Base-by-base conservation (phyloP, 2,113 vertebrate genomes). In the Calypte anna region DNA sequence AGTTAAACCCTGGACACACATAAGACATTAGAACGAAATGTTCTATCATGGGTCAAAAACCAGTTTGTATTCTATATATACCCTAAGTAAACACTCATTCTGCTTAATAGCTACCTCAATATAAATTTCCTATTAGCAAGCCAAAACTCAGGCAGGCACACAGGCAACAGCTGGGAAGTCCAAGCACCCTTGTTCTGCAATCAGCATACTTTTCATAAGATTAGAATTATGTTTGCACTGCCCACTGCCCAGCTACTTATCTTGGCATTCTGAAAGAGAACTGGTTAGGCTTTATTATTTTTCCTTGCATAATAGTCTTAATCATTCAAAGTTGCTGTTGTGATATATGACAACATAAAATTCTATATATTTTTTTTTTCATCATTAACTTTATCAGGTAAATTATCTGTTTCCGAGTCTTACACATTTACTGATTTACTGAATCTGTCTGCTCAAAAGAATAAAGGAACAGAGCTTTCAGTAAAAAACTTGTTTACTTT, bases 201-300 rank as follows among this genome's bases (percentile, higher is more conserved):
- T 40, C 23, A 40, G 48, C 89, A 68, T 12, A 58, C 38, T 70
- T 88, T 48, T 81, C 80, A 84, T 25, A 58, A 67, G 46, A 63
- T n/a, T 75, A 64, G 88, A 96, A 95, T 93, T 80, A 21, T 43
- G 38, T 55, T 51, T 80, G 59, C 75, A 90, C 62, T 93, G 58
- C 79, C 51, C 80, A 40, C 46, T 80, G 50, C 38, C 15, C 43
- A 80, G 59, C 36, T 61, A 91, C 21, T 93, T 73, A 58, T 5
- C 40, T 6, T 53, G 48, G 23, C 53, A 77, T 77, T 88, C 53
- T 51, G 10, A 38, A 67, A 63, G 24, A 68, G 50, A 75, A 63
- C 6, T 4, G 53, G 64, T 75, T 86, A 75, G 61, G 78, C 61
- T 54, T 58, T 23, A 73, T 64, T 75, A 28, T 51, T 88, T 90